Base-by-base conservation (phyloP, 2,797 vertebrate genomes). In the Xiphorhynchus erythropygius region DNA sequence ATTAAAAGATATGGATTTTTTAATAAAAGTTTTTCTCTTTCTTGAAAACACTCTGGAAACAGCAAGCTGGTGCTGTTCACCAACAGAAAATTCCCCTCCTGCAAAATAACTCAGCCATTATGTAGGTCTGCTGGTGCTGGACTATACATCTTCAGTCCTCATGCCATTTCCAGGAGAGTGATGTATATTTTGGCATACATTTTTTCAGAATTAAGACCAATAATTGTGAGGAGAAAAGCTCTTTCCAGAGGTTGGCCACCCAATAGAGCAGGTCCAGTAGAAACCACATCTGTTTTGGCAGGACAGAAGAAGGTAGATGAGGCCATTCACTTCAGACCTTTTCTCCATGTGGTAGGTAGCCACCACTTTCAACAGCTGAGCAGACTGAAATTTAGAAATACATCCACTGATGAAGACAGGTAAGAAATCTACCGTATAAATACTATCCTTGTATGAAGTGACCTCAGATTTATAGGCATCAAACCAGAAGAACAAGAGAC, bases 401-500 rank as follows among this genome's bases (percentile, higher is more conserved):
- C 18, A 91, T 27, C 55, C 64, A 59, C 53, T 25, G 42, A 87
- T 37, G 39, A 49, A 76, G 92, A 75, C 4, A 41, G 18, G 1
- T 15, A n/a, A 69, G 32, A 85, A 73, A 86, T 73, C n/a, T 44
- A 69, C 23, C 1, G 1, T 28, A 42, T 27, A 82, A 86, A 81
- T 63, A 73, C 52, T 24, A 55, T 13, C 24, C 24, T 41, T 59
- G 8, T 50, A 33, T 2, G 8, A 41, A 76, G 73, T 18, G 4
- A 60, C 25, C 84, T 90, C 41, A 65, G 46, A 56, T 56, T 91
- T 76, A 64, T 8, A 16, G 86, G 79, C 37, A 90, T 18, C 56
- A 76, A 56, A 85, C 18, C n/a, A 39, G 35, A 91, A 88, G 46
- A 87, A 87, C 18, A 65, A 55, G 50, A 57, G 11, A 47, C 13